Base-by-base conservation (phyloP, 53 echinoderm and acorn worm genomes). In the Luidia sarsii region DNA sequence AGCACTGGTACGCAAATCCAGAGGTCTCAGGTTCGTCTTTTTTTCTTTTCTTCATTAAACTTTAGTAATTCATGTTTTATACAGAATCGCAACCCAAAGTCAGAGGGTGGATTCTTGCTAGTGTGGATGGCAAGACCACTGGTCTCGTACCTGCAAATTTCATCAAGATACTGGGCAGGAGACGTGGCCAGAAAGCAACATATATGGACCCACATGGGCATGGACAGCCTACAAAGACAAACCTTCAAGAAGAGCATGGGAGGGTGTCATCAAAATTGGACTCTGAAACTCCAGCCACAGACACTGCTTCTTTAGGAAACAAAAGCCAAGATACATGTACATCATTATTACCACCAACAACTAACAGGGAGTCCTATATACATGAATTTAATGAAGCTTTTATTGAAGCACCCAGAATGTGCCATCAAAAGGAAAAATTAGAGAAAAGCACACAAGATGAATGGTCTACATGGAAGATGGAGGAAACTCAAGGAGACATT, bases 71-170 rank as follows among this genome's bases (percentile, higher is more conserved):
- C n/a, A n/a, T n/a, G n/a, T n/a, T 52, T 11, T 48, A 36, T 18
- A 25, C 71, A 97, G 97, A 97, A 55, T 51, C 89, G 31, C 97
- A 97, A 71, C 97, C 97, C 30, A 91, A 75, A 59, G 90, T 94
- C 0, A 73, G 92, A 51, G 90, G 95, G 21, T 90, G 95, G 95
- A 48, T 91, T 27, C 51, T 91, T 35, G 91, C 90, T 14, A 89
- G 94, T 68, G 80, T 66, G 20, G 68, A 89, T 39, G 89, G 85
- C 39, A 73, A 90, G 52, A 82, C 64, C 30, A 83, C 89, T 25
- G 97, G 97, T 7, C 77, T 93, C 5, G 81, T 97, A 33, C 97
- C 97, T 23, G 93, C 91, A 29, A 97, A 97, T 61, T 97, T 91
- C 69, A 83, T 97, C 65, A 97, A 97, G 79, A 86, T 97, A 14